A percentile compares a stretch with the other conserved stretches of the same genome.
Conservation (phyloP, 2,113 vertebrate species). For the Eudyptes chrysolophus region DNA sequence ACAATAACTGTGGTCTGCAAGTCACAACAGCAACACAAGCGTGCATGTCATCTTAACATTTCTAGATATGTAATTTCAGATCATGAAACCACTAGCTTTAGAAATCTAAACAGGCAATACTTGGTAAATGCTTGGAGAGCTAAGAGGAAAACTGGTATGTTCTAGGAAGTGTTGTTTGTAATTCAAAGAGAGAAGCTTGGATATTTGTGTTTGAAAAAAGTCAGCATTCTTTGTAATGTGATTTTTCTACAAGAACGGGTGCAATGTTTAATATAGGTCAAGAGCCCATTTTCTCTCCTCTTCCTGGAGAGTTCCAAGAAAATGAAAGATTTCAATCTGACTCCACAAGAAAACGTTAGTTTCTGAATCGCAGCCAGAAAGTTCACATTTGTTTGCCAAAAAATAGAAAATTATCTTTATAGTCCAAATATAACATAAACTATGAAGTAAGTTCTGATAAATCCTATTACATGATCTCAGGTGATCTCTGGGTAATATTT, state of each 20-base stretch:
- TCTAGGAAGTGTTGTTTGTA: neutral
- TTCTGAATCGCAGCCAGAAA: constrained; percentile 40
- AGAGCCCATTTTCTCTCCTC: neutral
- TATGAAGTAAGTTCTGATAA: constrained; percentile 41
- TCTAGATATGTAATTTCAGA: neutral
- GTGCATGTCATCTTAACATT: neutral
- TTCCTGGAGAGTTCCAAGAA: constrained; percentile 2
- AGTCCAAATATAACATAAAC: constrained; percentile 48
- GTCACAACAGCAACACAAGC: neutral
- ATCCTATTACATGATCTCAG: neutral
- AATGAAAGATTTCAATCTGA: constrained; percentile 24
- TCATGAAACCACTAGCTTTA: neutral
- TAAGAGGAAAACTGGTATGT: neutral
- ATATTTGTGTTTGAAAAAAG: neutral
- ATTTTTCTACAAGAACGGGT: neutral
- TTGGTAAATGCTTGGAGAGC: neutral
- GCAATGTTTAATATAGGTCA: neutral
- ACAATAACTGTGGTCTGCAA: neutral
- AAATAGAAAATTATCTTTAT: constrained; percentile 26
- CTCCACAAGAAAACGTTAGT: constrained; percentile 1
- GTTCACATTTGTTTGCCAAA: constrained; percentile 1
- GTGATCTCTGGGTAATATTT: neutral
- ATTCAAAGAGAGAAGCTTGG: neutral
- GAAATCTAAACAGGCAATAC: neutral
- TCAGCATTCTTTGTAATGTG: neutral